A percentile compares a stretch with the other conserved stretches of the same genome.
phyloP scores from a whole-genome alignment of 2,113 vertebrate genomes.

The Chunga burmeisteri region DNA sequence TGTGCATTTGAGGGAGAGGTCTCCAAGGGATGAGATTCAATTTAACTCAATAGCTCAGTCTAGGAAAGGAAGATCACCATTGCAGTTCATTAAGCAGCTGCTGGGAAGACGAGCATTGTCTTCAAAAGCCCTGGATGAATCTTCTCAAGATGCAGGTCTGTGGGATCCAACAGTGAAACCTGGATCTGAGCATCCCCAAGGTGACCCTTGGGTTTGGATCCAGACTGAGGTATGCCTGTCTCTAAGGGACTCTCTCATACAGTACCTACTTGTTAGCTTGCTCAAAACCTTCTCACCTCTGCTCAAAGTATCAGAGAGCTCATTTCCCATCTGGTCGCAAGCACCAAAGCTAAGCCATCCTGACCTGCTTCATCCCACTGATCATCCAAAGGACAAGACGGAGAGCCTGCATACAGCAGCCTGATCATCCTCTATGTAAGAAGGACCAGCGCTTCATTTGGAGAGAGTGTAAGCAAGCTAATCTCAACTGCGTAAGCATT shows the following conservation, averaged over 20 bases:
- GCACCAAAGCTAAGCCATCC: background rate
- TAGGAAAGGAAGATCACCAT: background rate
- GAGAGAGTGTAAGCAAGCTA: background rate
- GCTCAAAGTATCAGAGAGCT: background rate
- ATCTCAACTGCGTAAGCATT: background rate
- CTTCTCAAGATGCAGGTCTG: background rate
- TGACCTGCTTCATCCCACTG: background rate
- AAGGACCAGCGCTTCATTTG: background rate
- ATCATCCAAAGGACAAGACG: background rate
- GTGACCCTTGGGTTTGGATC: background rate
- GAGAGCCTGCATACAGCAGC: background rate
- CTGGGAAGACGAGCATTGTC: background rate
- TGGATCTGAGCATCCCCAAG: background rate
- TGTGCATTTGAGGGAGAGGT: background rate
- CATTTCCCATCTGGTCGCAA: background rate
- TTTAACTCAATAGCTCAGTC: background rate
- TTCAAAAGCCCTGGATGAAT: background rate
- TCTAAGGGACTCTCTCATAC: background rate
- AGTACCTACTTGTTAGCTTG: background rate
- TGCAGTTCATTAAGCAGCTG: background rate
- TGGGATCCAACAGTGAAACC: background rate
- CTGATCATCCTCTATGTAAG: background rate
- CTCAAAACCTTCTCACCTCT: background rate
- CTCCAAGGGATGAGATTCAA: background rate
- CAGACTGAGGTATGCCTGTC: accelerated